Conservation (phyloP, 2,797 vertebrate genomes). For the Podargus strigoides region DNA sequence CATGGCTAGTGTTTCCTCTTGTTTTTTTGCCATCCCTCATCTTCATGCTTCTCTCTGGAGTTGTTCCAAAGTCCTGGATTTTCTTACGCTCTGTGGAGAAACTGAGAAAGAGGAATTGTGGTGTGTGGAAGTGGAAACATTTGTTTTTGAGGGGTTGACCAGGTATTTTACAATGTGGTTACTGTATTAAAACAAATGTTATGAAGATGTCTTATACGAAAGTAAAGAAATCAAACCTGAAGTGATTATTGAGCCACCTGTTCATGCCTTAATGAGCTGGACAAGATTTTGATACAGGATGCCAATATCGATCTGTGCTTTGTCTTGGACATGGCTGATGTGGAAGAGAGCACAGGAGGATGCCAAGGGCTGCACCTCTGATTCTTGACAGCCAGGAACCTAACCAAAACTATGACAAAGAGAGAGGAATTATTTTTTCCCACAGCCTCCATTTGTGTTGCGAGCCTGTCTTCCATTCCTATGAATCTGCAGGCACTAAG, state of each 20-base stretch:
- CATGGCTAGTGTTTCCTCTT: neutral
- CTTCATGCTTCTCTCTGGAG: neutral
- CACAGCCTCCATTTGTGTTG: neutral
- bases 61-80: neutral
- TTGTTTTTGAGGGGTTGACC: neutral
- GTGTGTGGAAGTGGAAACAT: neutral
- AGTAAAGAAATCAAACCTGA: neutral
- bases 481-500: neutral
- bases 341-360: slow-evolving; percentile 13
- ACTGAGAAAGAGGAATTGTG: neutral
- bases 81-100: neutral
- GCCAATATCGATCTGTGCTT: slow-evolving; percentile 6
- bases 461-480: neutral
- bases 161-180: neutral
- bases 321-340: neutral
- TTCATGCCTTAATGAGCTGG: neutral
- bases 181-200: neutral
- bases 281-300: slow-evolving; percentile 10
- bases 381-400: neutral
- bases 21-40: neutral
- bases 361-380: neutral
- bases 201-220: neutral
- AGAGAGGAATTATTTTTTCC: neutral
- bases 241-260: neutral
- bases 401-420: neutral